Evolutionary conservation across 2,888 invertebrate genomes (phyloP), one percentile per base, ranked within the genome.

Genomic region (Volucella inflata): DNA sequence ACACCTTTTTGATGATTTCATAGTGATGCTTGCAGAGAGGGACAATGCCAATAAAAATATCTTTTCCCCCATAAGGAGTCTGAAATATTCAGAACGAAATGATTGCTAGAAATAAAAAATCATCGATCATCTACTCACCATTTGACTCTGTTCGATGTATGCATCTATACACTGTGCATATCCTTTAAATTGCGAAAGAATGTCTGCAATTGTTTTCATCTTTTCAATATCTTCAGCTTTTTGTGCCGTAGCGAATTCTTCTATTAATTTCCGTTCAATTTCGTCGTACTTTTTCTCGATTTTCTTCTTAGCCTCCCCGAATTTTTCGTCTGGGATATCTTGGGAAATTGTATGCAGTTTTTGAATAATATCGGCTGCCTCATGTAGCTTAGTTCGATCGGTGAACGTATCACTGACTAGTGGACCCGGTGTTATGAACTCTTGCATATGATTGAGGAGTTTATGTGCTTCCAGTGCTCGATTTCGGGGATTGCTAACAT

Each of bases 311-410:
- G 97, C 97, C 16, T 95, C 95, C 88, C 96, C 96, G 93, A 97
- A 98, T 90, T 97, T 97, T 80, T 96, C 96, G 0, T 95, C 94
- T 0, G 98, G 98, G 51, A 99, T 93, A 92, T 99, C 99, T 93
- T 99, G 98, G 0, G 98, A 96, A 88, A 99, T 98, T 17, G 98
- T 95, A 91, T 98, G 96, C 1, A 99, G 93, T 91, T 99, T 99
- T 92, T 99, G 98, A 88, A 99, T 98, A 4, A 99, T 96, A 93
- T 99, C 98, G 10, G 99, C 99, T 17, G 99, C 98, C 93, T 99
- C 97, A 90, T 97, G 96, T 46, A 99, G 93, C 94, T 91, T 90
- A 0, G 88, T 46, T 76, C 96, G 95, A 92, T 98, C 98, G 83
- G 95, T 96, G 90, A 99, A 98, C 44, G 98, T 94, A 78, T 96